phyloP scores from a whole-genome alignment of 2,113 vertebrate species.

The Dendrocopos noguchii region DNA sequence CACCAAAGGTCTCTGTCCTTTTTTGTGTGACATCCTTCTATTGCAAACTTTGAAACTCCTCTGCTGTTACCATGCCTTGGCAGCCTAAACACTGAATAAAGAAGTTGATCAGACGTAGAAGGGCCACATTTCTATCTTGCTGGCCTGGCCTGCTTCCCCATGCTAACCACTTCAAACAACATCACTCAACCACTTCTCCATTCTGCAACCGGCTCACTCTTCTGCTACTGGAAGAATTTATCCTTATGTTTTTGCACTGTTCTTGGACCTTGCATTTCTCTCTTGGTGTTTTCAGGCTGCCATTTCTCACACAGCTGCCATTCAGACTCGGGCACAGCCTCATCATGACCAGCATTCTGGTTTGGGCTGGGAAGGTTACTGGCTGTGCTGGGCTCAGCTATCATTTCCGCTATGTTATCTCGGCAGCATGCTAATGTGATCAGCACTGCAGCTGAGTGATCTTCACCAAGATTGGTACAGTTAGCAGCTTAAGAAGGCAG shows the following conservation, averaged over 20 bases:
- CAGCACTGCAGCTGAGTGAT: too few relatives aligned
- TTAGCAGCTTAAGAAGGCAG: background rate
- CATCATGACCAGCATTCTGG: slow-evolving; percentile 65
- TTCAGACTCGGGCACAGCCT: slow-evolving; percentile 72
- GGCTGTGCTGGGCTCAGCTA: too few relatives aligned
- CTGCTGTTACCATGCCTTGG: slow-evolving; percentile 73
- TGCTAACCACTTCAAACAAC: slow-evolving; percentile 89
- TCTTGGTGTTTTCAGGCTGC: slow-evolving; percentile 79
- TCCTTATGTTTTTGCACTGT: slow-evolving; percentile 79
- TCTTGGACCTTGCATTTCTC: slow-evolving; percentile 73
- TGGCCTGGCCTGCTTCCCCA: slow-evolving; percentile 87
- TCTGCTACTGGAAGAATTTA: slow-evolving; percentile 55
- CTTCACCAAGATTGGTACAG: too few relatives aligned
- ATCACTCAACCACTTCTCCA: slow-evolving; percentile 83
- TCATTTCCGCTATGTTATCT: too few relatives aligned
- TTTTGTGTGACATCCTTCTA: too few relatives aligned
- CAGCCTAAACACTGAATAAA: slow-evolving; percentile 93
- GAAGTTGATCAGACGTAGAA: slow-evolving; percentile 92
- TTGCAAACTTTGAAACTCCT: too few relatives aligned
- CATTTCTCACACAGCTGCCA: slow-evolving; percentile 77
- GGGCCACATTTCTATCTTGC: slow-evolving; percentile 85
- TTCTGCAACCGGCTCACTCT: slow-evolving; percentile 62
- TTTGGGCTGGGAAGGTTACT: too few relatives aligned
- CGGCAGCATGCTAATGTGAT: too few relatives aligned
- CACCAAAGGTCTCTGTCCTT: too few relatives aligned